Evolutionary conservation across 2,113 vertebrate species (phyloP).

Genomic region (Boleophthalmus pectinirostris): DNA sequence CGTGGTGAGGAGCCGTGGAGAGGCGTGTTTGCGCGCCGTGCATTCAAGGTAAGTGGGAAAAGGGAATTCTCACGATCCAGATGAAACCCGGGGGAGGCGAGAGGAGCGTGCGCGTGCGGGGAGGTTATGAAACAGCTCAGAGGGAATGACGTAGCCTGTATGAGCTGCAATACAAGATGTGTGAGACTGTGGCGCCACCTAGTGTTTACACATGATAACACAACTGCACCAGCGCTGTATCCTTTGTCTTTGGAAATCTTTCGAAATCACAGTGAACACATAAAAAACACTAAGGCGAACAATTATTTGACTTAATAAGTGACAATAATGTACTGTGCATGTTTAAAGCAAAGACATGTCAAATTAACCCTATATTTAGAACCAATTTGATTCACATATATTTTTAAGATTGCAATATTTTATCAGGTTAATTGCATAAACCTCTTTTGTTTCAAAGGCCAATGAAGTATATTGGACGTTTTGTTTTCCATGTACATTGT

Average conservation of each 20-base stretch:
- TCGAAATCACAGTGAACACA: neutral
- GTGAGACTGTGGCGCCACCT: slow-evolving; percentile 31
- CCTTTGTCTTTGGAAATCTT: no score
- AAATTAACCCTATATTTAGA: neutral
- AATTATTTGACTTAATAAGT: neutral
- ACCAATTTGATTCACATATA: neutral
- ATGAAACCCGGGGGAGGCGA: neutral
- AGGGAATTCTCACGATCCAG: slow-evolving; percentile 1
- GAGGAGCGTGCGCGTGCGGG: neutral
- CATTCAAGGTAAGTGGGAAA: slow-evolving; percentile 42
- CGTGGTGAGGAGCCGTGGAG: slow-evolving; percentile 6
- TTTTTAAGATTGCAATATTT: neutral
- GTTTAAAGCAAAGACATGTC: neutral
- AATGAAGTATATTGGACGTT: neutral
- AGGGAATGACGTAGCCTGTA: neutral
- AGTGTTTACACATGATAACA: slow-evolving; percentile 3
- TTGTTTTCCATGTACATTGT: neutral
- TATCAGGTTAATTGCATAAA: neutral
- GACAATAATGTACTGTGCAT: neutral
- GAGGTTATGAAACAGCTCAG: no score
- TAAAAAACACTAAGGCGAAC: neutral
- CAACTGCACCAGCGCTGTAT: neutral
- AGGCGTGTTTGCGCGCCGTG: slow-evolving; percentile 9
- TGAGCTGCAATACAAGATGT: neutral
- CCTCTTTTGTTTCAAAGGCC: neutral